phyloP scores from a whole-genome alignment of 1,140 invertebrate genomes.

The Lineus longissimus region DNA sequence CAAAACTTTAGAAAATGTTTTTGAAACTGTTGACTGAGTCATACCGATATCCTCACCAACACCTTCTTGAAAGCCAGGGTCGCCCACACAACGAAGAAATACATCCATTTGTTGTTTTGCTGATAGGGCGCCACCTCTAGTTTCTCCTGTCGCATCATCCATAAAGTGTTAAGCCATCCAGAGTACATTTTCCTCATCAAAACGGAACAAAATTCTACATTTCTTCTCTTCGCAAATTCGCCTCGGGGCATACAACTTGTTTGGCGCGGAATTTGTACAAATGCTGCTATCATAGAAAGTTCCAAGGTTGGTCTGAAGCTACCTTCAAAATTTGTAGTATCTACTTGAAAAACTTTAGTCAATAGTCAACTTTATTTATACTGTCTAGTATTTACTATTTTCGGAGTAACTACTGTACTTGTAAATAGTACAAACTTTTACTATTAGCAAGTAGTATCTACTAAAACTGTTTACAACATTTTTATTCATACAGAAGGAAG shows the following conservation, averaged over 20 bases:
- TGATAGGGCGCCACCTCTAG: neutral
- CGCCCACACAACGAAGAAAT: slow-evolving; percentile 1
- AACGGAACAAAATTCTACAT: neutral
- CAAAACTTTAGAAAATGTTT: slow-evolving; percentile 2
- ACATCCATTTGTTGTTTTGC: slow-evolving; percentile 1
- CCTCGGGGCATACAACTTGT: too few species aligned
- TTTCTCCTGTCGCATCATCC: neutral
- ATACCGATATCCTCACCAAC: slow-evolving; percentile 1
- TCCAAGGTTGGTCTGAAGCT: too few species aligned
- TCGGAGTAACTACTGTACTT: too few species aligned
- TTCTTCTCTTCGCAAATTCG: too few species aligned
- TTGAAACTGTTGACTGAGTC: neutral
- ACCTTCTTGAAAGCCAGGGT: neutral
- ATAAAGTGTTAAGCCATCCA: slow-evolving; percentile 4
- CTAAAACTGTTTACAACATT: too few species aligned
- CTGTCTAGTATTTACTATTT: too few species aligned
- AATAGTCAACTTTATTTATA: too few species aligned
- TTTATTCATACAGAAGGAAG: too few species aligned
- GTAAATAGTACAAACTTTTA: too few species aligned
- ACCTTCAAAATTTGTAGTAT: too few species aligned
- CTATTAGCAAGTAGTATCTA: too few species aligned
- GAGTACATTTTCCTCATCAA: neutral
- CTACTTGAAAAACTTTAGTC: neutral
- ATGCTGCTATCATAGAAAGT: neutral
- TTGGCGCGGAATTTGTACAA: neutral